Percentiles rank a stretch among this genome's conserved stretches.
Evolutionary conservation across 2,113 vertebrate genomes (phyloP).

Genomic region (Mesoclemmys tuberculata): DNA sequence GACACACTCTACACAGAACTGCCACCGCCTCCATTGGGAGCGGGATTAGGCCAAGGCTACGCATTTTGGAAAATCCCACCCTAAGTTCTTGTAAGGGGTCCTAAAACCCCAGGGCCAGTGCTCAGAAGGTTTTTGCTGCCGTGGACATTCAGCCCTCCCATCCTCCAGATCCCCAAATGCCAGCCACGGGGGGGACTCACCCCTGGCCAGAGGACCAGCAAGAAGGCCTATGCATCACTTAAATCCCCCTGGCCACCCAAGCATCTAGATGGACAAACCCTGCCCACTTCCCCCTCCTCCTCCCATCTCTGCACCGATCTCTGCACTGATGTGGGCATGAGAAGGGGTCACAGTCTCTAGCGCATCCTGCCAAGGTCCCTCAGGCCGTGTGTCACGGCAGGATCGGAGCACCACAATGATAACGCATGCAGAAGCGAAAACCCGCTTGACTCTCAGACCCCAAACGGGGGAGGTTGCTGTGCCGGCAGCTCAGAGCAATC

Average conservation of each 20-base stretch:
- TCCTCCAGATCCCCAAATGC: background rate
- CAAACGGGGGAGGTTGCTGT: background rate
- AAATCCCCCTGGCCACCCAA: background rate
- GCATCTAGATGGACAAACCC: background rate
- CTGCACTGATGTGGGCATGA: background rate
- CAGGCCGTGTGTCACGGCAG: background rate
- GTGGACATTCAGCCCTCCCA: background rate
- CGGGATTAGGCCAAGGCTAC: background rate
- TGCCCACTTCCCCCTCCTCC: too few species aligned
- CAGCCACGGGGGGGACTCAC: background rate
- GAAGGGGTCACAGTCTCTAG: background rate
- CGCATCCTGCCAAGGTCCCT: background rate
- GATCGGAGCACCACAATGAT: background rate
- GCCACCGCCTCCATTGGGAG: background rate
- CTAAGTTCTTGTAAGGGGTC: background rate
- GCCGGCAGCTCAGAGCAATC: background rate
- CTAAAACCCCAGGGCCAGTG: too few species aligned
- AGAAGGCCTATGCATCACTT: background rate
- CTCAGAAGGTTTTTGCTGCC: background rate
- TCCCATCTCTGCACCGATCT: background rate
- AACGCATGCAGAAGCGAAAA: background rate
- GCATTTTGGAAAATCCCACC: background rate
- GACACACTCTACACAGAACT: background rate
- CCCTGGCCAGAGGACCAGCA: background rate
- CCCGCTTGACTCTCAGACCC: background rate